Evolutionary conservation across 2,797 vertebrate genomes (phyloP), one percentile per base, ranked within the genome.

Genomic region (Falco concolor): DNA sequence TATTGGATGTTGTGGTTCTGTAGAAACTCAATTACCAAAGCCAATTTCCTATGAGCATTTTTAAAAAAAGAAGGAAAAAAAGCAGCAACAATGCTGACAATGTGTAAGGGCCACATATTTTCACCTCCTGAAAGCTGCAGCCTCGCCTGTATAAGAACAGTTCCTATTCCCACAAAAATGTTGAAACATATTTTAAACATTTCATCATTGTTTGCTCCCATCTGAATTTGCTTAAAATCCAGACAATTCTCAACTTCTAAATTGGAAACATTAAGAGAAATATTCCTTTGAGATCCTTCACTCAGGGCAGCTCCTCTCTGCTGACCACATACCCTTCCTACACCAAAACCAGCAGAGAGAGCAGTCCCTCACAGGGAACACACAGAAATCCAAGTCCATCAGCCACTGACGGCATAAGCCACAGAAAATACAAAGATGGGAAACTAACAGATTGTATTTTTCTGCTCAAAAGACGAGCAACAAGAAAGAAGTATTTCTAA

Each of bases 11-110:
- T 96, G 95, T 91, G 94, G 96, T 94, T 95, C 95, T 95, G 94
- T 92, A 96, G 94, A 96, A 97, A 95, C 96, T 96, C 96, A 96
- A 96, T 96, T 96, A 97, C 88, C 86, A 96, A 94, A 95, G 94
- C 96, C 72, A 96, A 97, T 96, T 96, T 97, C 96, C 94, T 96
- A 95, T 12, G n/a, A 95, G 69, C 76, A 87, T 92, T 96, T 95
- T 85, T 53, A 23, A 86, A 76, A 82, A 60, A 47, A 23, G 53
- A 34, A 84, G 60, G 50, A 27, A 34, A 61, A 78, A 65, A 78
- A 9, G 12, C 72, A 90, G 84, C 78, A 93, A 95, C 86, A 89
- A 92, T 56, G 78, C 87, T 68, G 94, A 96, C 93, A 89, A 96
- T 82, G 93, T 89, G 77, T 67, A 96, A 95, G 72, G 92, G 78